phyloP scores from a whole-genome alignment of 2,888 invertebrate species.

The Laothoe populi region DNA sequence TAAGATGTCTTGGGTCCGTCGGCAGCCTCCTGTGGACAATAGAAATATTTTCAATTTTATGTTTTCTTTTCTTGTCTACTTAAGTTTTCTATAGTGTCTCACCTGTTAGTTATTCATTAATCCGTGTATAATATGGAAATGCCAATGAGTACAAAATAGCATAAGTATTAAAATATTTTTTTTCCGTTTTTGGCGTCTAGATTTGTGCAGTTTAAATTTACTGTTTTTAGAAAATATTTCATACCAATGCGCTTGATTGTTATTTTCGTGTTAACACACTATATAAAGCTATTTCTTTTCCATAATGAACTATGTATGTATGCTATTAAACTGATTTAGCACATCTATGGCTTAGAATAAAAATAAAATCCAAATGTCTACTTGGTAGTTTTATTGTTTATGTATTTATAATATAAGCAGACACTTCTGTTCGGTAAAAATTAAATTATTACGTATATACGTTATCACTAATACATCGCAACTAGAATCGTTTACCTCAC shows the following conservation, averaged over 20 bases:
- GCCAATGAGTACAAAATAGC: background rate
- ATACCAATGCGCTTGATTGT: constrained; percentile 1
- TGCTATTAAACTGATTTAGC: background rate
- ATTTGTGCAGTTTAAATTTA: too few species aligned
- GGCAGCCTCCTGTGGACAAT: constrained; percentile 82
- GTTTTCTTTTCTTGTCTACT: background rate
- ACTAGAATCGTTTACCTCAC: constrained; percentile 83
- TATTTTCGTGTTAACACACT: too few species aligned
- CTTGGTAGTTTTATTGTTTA: constrained; percentile 83
- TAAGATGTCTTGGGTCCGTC: constrained; percentile 92
- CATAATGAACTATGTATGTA: too few species aligned
- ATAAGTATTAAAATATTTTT: background rate
- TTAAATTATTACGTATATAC: constrained; percentile 84
- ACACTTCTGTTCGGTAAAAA: constrained; percentile 82
- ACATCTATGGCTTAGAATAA: constrained; percentile 18
- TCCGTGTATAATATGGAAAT: background rate
- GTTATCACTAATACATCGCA: constrained; percentile 84
- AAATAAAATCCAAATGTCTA: constrained; percentile 57
- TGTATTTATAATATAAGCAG: constrained; percentile 82
- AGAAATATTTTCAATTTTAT: background rate
- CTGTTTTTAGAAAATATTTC: too few species aligned
- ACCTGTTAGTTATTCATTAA: background rate
- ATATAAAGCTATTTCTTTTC: too few species aligned
- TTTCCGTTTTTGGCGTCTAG: background rate
- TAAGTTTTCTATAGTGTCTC: background rate